Percentiles rank a stretch among this genome's conserved stretches.
Evolutionary conservation across 2,888 invertebrate genomes (phyloP).

Genomic region (Lycia hirtaria): DNA sequence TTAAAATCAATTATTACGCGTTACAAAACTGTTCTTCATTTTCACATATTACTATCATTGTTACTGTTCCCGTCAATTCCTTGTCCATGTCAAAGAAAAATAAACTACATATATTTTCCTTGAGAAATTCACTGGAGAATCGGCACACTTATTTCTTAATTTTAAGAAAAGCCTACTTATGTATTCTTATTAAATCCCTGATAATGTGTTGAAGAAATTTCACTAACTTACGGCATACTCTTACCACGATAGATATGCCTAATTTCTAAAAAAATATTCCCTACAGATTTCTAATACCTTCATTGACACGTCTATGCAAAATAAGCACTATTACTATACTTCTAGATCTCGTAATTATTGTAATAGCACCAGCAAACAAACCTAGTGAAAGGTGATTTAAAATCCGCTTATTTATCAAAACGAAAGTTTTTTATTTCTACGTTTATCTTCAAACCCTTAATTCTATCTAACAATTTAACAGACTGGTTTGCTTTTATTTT

Average conservation of each 20-base stretch:
- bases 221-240: constrained; percentile 7
- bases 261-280: constrained; percentile 12
- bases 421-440: neutral
- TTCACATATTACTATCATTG: no score
- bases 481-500: neutral
- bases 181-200: no score
- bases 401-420: neutral
- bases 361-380: constrained; percentile 28
- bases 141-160: no score
- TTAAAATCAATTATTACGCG: no score
- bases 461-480: constrained; percentile 10
- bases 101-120: no score
- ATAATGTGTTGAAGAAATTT: constrained; percentile 1
- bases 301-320: neutral
- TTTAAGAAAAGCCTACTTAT: no score
- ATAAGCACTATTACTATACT: constrained; percentile 4
- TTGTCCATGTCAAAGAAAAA: no score
- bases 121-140: no score
- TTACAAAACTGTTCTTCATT: no score
- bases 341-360: constrained; percentile 3
- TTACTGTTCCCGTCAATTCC: no score
- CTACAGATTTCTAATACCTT: neutral
- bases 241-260: constrained; percentile 30
- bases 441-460: neutral
- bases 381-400: constrained; percentile 11